These are phyloP conservation scores for Pelobates fuscus DNA, from an alignment of 2,113 vertebrate species.

Conservation along the genomic window DNA sequence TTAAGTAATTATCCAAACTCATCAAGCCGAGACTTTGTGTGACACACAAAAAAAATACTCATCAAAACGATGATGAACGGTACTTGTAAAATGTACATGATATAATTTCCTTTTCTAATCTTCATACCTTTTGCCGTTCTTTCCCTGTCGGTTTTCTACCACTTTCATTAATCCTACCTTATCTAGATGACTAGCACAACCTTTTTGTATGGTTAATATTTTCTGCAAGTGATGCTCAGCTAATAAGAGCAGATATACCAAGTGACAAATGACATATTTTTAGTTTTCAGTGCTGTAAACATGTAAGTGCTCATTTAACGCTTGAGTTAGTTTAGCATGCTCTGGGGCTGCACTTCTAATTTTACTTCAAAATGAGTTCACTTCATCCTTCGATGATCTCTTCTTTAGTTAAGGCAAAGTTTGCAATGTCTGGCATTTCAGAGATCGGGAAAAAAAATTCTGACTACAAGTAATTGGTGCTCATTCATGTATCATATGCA, in stretches of 20 bases:
- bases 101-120: constrained; percentile 29
- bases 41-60: constrained; percentile 4
- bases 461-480: constrained; percentile 12
- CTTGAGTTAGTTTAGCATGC: constrained; percentile 72
- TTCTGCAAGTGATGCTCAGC: constrained; percentile 26
- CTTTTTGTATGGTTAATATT: constrained; percentile 13
- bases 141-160: constrained; percentile 12
- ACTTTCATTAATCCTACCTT: constrained; percentile 1
- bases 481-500: constrained; percentile 10
- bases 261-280: constrained; percentile 64
- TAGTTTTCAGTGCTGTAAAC: constrained; percentile 70
- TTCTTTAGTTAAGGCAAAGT: constrained; percentile 51
- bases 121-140: constrained; percentile 24
- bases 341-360: constrained; percentile 69
- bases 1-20: too few relatives aligned
- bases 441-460: not conserved
- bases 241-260: constrained; percentile 56
- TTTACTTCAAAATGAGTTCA: constrained; percentile 71
- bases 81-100: constrained; percentile 23
- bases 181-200: constrained; percentile 12
- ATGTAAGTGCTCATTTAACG: constrained; percentile 79
- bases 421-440: not conserved
- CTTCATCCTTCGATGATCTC: constrained; percentile 68
- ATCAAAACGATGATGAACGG: not conserved
- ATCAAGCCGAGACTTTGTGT: too few relatives aligned